A percentile compares a stretch with the other conserved stretches of the same genome.
Evolutionary conservation across 2,113 vertebrate species (phyloP).

Genomic region (Probosciger aterrimus): DNA sequence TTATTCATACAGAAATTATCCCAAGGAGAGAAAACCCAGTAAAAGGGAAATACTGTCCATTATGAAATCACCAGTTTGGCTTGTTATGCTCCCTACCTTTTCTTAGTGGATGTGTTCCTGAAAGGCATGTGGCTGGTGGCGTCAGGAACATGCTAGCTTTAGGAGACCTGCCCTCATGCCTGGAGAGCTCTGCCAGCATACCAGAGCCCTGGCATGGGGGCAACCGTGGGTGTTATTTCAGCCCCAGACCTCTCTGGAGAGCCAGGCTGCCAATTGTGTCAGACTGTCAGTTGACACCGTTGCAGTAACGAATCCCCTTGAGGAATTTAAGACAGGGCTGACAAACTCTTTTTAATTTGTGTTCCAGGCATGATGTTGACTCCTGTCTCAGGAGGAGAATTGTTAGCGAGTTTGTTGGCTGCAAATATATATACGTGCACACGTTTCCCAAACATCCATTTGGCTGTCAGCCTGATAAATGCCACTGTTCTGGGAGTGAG

Average conservation of each 20-base stretch:
- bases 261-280: background rate
- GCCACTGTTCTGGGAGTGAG: background rate
- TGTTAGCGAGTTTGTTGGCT: background rate
- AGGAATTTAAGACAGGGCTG: background rate
- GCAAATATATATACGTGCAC: fast-evolving
- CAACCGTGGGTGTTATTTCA: fast-evolving
- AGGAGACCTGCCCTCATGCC: background rate
- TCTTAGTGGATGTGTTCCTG: background rate
- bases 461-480: background rate
- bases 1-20: background rate
- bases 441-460: background rate
- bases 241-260: background rate
- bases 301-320: background rate
- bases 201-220: background rate
- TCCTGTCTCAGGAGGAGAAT: background rate
- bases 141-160: background rate
- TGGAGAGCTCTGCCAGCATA: background rate
- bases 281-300: fast-evolving
- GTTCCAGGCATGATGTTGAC: background rate
- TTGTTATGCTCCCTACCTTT: background rate
- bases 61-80: background rate
- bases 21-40: background rate
- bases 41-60: fast-evolving
- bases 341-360: background rate
- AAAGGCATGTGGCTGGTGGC: background rate